These are phyloP conservation scores for Anoplolepis gracilipes DNA, from an alignment of 1,140 invertebrate genomes.

Conservation along the genomic window DNA sequence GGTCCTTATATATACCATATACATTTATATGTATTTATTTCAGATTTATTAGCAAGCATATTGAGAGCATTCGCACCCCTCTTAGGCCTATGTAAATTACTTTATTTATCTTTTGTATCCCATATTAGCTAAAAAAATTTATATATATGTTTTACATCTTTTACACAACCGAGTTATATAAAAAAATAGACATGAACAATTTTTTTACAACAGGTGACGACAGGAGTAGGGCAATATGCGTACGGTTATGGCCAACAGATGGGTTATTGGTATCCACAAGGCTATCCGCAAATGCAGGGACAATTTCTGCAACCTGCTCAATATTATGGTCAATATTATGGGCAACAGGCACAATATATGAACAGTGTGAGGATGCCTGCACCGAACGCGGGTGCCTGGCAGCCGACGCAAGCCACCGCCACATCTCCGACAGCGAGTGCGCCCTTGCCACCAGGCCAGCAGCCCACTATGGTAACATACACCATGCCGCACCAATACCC, in stretches of 20 bases:
- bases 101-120: not conserved
- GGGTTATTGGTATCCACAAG: slow-evolving; percentile 93
- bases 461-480: slow-evolving; percentile 91
- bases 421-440: slow-evolving; percentile 85
- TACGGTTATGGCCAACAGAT: slow-evolving; percentile 91
- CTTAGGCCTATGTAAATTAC: not conserved
- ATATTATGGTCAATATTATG: slow-evolving; percentile 87
- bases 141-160: not conserved
- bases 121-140: not conserved
- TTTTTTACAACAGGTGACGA: slow-evolving; percentile 77
- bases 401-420: slow-evolving; percentile 85
- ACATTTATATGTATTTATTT: slow-evolving; percentile 13
- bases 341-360: slow-evolving; percentile 86
- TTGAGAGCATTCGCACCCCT: not conserved
- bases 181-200: not conserved
- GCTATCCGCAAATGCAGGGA: slow-evolving; percentile 88
- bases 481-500: slow-evolving; percentile 92
- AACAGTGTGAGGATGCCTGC: slow-evolving; percentile 87
- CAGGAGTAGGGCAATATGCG: slow-evolving; percentile 88
- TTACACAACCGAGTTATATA: not conserved
- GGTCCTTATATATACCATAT: not conserved
- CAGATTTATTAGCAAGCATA: slow-evolving; percentile 15
- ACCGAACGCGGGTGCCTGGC: slow-evolving; percentile 86
- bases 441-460: slow-evolving; percentile 85
- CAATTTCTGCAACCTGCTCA: slow-evolving; percentile 83